Base-by-base conservation (phyloP, 2,888 invertebrate species). In the Hirtodrosophila duncani region DNA sequence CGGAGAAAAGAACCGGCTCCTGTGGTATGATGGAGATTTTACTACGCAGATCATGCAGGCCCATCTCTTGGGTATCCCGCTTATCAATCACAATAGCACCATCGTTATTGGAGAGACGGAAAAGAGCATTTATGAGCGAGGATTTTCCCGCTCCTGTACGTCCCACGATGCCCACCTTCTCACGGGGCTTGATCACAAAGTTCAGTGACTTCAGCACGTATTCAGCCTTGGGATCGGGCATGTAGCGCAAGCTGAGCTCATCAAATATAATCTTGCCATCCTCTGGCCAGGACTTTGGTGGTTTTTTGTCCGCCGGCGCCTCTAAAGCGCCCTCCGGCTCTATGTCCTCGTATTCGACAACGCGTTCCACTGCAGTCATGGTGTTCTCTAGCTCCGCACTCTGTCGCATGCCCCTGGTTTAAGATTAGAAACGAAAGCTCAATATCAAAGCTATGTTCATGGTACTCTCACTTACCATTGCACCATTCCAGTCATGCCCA, bases 361-460 rank as follows among this genome's bases (percentile, higher is more conserved):
- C 89, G 65, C 91, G 90, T 87, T 98, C 98, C 0, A 98, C 97
- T 2, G 94, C 93, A 3, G 94, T 95, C 94, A 96, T 94, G 63
- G 93, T 93, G 83, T 95, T 95, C 82, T 92, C 94, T 4, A 94
- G 86, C 84, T 97, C 97, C 1, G 96, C 95, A 68, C 95, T 95
- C 85, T 97, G 97, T 2, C 97, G 88, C 91, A 97, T 95, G 18
- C 95, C 96, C 95, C n/a, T n/a, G n/a, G n/a, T n/a, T n/a, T n/a
- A n/a, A n/a, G n/a, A n/a, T n/a, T n/a, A n/a, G n/a, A n/a, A n/a
- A n/a, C n/a, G n/a, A n/a, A n/a, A n/a, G n/a, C n/a, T n/a, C n/a
- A n/a, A n/a, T n/a, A n/a, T n/a, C n/a, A n/a, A n/a, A n/a, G n/a
- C n/a, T n/a, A n/a, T n/a, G n/a, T n/a, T n/a, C n/a, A n/a, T n/a